These are phyloP conservation scores for Chionomys nivalis DNA, from an alignment of 2,113 vertebrate species.

Conservation along the genomic window DNA sequence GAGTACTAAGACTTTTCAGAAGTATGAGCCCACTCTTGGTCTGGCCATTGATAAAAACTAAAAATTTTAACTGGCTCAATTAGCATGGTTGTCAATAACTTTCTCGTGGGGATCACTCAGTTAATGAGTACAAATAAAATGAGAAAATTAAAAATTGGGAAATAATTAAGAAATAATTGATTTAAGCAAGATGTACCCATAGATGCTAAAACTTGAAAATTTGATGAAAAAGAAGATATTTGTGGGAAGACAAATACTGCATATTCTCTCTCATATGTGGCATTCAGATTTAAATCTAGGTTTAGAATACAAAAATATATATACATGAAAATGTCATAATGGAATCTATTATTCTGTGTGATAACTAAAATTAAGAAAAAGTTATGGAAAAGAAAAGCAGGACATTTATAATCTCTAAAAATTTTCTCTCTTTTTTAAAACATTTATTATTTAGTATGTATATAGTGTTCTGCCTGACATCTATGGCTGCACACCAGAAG, in stretches of 20 bases:
- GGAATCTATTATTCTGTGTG: background rate
- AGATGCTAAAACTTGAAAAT: constrained; percentile 20
- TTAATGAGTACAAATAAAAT: constrained; percentile 3
- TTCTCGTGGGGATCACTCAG: background rate
- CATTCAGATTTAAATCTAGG: background rate
- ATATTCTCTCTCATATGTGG: background rate
- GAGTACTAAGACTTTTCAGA: background rate
- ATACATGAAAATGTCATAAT: background rate
- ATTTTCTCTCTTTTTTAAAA: background rate
- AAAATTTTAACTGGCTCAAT: background rate
- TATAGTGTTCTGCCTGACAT: too few relatives aligned
- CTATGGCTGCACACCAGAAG: too few relatives aligned
- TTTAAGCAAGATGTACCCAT: background rate
- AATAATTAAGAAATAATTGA: constrained; percentile 39
- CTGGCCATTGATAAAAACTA: background rate
- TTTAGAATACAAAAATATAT: background rate
- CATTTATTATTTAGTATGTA: too few relatives aligned
- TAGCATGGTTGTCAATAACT: background rate
- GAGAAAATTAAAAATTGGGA: background rate
- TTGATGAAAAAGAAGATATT: constrained; percentile 2
- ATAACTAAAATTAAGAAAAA: background rate
- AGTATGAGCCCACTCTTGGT: background rate
- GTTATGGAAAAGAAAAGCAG: background rate
- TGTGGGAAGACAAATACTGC: background rate
- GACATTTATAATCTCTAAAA: background rate